Evolutionary conservation across 2,888 invertebrate genomes (phyloP), one percentile per base, ranked within the genome.

Genomic region (Callosobruchus maculatus): DNA sequence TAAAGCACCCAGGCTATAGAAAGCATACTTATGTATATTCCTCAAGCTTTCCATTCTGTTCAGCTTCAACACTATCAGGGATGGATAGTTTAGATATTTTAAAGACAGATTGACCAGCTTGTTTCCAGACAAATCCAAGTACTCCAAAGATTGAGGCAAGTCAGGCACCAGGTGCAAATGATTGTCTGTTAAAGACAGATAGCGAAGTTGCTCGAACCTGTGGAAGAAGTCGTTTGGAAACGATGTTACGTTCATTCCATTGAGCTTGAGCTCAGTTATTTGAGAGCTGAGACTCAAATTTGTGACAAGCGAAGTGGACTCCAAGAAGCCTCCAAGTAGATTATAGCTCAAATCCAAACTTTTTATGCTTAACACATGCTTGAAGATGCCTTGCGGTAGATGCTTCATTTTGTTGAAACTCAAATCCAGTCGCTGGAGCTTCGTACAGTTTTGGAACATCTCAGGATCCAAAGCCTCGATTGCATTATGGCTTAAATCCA

Each of bases 71-170:
- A 86, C 86, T 78, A 88, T 89, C 68, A 93, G 78, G 0, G 88
- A 88, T 0, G 90, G 89, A 21, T 91, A 83, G 74, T 89, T 88
- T 0, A 91, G 88, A 79, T 90, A 88, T 78, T 88, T 89, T 0
- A 86, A 85, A 0, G 88, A 86, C 26, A 92, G 83, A 21, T 86
- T 86, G 0, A 82, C 79, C 2, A 93, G 88, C 9, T 89, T 88
- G 72, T 91, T 92, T 70, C 90, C 90, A 0, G 92, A 93, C 20
- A 93, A 79, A 83, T 93, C 92, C 21, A 93, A 85, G 75, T 89
- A 88, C 80, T 90, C 88, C 5, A 93, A 79, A 0, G 89, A 89
- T 26, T 86, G 88, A 0, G 92, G 92, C 72, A 92, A 81, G 49
- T 88, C 86, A 22, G 92, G 92, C 9, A 92, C 84, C 3, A 85